These are phyloP conservation scores for Leptopilina clavipes DNA, from an alignment of 1,140 invertebrate species.

Conservation along the genomic window DNA sequence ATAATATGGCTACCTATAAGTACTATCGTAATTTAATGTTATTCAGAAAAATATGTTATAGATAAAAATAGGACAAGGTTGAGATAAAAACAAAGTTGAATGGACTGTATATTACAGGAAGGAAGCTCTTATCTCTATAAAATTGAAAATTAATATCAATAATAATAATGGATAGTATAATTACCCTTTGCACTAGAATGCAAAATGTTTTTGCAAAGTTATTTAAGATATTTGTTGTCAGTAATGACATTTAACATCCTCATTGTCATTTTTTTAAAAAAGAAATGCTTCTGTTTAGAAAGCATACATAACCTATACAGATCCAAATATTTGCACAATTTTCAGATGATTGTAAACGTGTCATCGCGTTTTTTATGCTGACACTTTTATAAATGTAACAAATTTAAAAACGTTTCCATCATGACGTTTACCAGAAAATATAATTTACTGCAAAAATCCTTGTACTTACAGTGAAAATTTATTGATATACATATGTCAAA, in stretches of 20 bases:
- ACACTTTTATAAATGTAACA: background rate
- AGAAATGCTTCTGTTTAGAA: background rate
- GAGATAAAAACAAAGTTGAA: background rate
- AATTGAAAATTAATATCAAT: background rate
- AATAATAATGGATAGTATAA: background rate
- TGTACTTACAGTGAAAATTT: background rate
- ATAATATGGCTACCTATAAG: background rate
- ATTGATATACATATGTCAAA: too few species aligned
- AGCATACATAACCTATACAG: background rate
- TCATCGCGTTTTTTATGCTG: background rate
- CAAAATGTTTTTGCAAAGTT: background rate
- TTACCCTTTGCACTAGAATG: background rate
- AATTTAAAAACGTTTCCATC: background rate
- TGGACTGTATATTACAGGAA: background rate
- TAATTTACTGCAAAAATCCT: background rate
- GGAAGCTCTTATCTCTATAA: background rate
- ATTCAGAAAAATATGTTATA: background rate
- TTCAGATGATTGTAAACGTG: background rate
- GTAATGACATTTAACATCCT: background rate
- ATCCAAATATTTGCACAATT: background rate
- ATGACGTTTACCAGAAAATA: background rate
- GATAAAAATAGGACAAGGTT: background rate
- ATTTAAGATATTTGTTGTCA: background rate
- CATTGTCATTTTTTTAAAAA: background rate
- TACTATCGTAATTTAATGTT: background rate